Conservation (phyloP, 2,113 vertebrate species). For the Upupa epops region DNA sequence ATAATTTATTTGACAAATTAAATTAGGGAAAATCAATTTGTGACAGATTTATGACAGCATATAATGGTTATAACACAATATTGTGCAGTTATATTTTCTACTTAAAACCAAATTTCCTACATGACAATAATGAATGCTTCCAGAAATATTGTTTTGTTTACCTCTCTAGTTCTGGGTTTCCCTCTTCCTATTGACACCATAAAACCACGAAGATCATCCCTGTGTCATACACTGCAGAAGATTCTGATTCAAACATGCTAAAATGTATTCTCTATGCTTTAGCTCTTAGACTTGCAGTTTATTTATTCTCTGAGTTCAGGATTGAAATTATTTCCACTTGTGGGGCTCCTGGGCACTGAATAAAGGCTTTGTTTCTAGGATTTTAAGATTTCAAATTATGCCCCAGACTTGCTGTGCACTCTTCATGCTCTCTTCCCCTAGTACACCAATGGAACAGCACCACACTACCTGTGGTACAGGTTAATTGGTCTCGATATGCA, state of each 20-base stretch:
- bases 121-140: not conserved
- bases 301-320: not conserved
- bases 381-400: not conserved
- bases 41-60: not conserved
- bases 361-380: not conserved
- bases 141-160: not conserved
- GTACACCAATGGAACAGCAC: not conserved
- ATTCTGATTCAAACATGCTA: not conserved
- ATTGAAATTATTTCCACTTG: not conserved
- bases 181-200: not conserved
- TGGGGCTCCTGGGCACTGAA: not conserved
- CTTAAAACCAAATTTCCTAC: not conserved
- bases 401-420: not conserved
- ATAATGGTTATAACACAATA: not conserved
- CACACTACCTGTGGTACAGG: not conserved
- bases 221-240: not conserved
- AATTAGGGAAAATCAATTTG: conserved; percentile 31
- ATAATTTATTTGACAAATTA: conserved; percentile 20
- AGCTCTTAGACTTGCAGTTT: not conserved
- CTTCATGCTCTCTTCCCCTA: not conserved
- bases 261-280: not conserved
- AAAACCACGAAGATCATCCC: not conserved
- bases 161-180: not conserved
- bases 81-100: not conserved
- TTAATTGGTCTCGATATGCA: not conserved